phyloP scores from a whole-genome alignment of 53 echinoderm and acorn worm genomes.

The Luidia sarsii region DNA sequence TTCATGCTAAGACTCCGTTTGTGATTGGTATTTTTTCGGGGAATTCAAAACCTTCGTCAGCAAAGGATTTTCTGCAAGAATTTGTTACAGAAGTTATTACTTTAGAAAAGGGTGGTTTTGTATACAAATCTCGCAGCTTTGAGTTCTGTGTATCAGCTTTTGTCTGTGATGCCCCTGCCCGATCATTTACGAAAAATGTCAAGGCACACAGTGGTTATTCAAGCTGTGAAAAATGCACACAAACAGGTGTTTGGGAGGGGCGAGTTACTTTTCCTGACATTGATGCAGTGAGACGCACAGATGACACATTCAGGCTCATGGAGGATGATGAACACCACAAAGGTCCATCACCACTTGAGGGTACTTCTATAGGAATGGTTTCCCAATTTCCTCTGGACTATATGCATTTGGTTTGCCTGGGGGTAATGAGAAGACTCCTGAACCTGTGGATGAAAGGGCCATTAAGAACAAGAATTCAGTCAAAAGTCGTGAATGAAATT shows the following conservation, averaged over 20 bases:
- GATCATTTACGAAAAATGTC: constrained; percentile 40
- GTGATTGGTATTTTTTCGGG: no score
- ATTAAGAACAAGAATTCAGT: neutral
- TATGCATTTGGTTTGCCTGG: no score
- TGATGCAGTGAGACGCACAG: constrained; percentile 6
- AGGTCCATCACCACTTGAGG: constrained; percentile 16
- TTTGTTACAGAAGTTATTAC: constrained; percentile 6
- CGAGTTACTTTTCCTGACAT: constrained; percentile 47
- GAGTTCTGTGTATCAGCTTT: constrained; percentile 6
- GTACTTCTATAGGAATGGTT: constrained; percentile 15
- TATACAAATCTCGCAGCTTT: neutral
- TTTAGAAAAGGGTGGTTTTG: neutral
- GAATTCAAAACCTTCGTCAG: no score
- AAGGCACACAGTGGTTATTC: constrained; percentile 57
- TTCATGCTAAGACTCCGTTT: no score
- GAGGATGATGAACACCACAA: constrained; percentile 41
- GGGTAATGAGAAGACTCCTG: constrained; percentile 8
- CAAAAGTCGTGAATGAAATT: neutral
- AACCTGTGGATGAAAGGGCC: constrained; percentile 11
- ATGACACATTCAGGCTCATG: neutral
- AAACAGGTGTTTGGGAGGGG: constrained; percentile 13
- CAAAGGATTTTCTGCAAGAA: neutral
- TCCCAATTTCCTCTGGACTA: constrained; percentile 35
- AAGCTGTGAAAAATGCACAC: constrained; percentile 56
- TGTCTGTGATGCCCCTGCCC: constrained; percentile 67